Evolutionary conservation across 2,113 vertebrate genomes (phyloP), one percentile per base, ranked within the genome.

Genomic region (Siniperca chuatsi): DNA sequence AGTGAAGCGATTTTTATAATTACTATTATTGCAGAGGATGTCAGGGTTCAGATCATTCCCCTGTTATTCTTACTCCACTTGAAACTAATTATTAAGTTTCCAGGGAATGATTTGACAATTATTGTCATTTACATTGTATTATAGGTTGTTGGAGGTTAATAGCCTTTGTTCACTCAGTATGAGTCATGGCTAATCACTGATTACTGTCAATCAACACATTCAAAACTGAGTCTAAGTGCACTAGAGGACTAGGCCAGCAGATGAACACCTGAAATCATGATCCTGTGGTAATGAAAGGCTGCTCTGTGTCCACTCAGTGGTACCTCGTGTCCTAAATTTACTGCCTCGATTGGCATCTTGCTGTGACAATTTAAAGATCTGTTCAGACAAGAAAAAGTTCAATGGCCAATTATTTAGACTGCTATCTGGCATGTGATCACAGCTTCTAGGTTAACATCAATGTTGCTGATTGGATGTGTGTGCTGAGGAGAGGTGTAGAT

Each of bases 131-230:
- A 50, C 25, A 52, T 46, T 18, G 50, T 74, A 29, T 66, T 64
- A 37, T n/a, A 16, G 23, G 67, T 42, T 75, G 57, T 79, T 61
- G 40, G 2, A 67, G 9, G 35, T 29, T 58, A 46, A 78, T 77
- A 35, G 54, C 40, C 18, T 67, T 82, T 75, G 13, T 67, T 75
- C 62, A n/a, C 29, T 85, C 68, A 57, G 16, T 42, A 40, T 67
- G 70, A 70, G 61, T 90, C 25, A 40, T 29, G 23, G 62, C 44
- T 73, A 79, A 71, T 80, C 21, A 80, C n/a, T 68, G 65, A 76
- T 81, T 42, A 10, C 35, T 42, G 69, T 78, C 55, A 8, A 25
- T 55, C 72, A 52, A 50, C n/a, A 8, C 67, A 73, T 66, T 29
- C 3, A 65, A 25, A 64, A 58, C 4, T 46, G 1, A 25, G 33